Percentiles rank a stretch among this genome's conserved stretches.
These are phyloP conservation scores for Pachyseris speciosa DNA, from an alignment of 64 coral and sea anemone genomes.

Conservation along the genomic window DNA sequence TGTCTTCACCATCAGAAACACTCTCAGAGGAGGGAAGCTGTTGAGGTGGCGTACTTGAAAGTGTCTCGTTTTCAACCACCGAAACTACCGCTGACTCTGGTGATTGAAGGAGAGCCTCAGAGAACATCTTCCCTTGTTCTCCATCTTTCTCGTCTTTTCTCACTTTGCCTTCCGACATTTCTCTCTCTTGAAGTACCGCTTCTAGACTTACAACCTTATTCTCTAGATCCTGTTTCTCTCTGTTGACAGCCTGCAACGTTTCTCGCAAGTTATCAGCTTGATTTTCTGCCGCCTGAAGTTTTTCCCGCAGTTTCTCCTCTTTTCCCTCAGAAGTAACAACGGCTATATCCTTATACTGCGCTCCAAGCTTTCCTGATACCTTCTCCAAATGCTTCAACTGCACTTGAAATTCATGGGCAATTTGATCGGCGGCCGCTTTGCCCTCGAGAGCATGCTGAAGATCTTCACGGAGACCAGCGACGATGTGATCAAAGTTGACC, in stretches of 20 bases:
- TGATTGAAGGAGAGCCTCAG: constrained; percentile 46
- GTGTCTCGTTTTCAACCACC: constrained; percentile 51
- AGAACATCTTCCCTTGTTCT: constrained; percentile 57
- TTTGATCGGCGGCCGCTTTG: constrained; percentile 64
- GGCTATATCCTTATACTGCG: constrained; percentile 47
- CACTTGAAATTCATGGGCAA: constrained; percentile 66
- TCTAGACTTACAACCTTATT: constrained; percentile 17
- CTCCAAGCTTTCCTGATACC: constrained; percentile 34
- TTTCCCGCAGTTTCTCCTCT: constrained; percentile 20
- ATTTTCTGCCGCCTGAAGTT: not conserved
- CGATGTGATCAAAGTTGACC: constrained; percentile 75
- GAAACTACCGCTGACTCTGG: constrained; percentile 49
- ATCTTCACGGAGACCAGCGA: constrained; percentile 80
- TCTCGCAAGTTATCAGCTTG: not conserved
- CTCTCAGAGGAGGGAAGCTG: not conserved
- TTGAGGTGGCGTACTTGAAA: not conserved
- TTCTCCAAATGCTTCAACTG: constrained; percentile 76
- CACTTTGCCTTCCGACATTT: not conserved
- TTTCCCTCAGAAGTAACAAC: constrained; percentile 41
- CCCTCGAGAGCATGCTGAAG: constrained; percentile 78
- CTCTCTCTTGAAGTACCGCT: not conserved
- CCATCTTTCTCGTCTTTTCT: constrained; percentile 54
- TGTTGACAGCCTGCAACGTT: constrained; percentile 29
- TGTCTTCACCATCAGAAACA: not conserved
- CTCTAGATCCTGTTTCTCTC: not conserved